Base-by-base conservation (phyloP, 2,888 invertebrate genomes). In the Phragmatobia fuliginosa region DNA sequence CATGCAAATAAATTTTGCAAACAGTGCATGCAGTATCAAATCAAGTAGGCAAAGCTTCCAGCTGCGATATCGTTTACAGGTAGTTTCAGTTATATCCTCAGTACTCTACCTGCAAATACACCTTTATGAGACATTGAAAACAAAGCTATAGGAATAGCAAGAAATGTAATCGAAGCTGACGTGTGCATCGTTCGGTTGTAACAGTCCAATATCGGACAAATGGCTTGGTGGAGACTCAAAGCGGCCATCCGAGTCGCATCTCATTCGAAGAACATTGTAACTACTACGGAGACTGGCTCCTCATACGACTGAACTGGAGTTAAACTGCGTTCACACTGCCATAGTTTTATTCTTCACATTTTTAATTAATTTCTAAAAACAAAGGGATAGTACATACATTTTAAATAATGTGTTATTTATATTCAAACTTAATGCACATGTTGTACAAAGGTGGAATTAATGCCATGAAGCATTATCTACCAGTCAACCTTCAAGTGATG, bases 201-300 rank as follows among this genome's bases (percentile, higher is more conserved):
- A 83, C 84, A 79, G 88, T 85, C 85, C 88, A 89, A 90, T 91
- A 88, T 88, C 86, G 83, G 79, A 78, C 77, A 85, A 89, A 90
- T 86, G 86, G 86, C 82, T 78, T 80, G 81, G 77, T 82, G 79
- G 85, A 74, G 91, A 85, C 91, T 84, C 92, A 88, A 87, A 90
- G 88, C 89, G 88, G 87, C 90, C 90, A 88, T 91, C 86, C 73
- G 84, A 81, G 88, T 81, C 86, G 83, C 87, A 85, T 88, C 86
- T 82, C 85, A 85, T 88, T 85, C 82, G 76, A 80, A 72, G 80
- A 77, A 82, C 86, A 81, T 83, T 85, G 83, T 88, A 84, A 85
- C 82, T 85, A 83, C 80, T 85, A 78, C 72, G 72, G 76, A 78
- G 80, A 77, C 82, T 80, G 72, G 72, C 73, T 76, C 65, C 71